Evolutionary conservation across 2,888 invertebrate genomes (phyloP).

Genomic region (Cryptus armator): DNA sequence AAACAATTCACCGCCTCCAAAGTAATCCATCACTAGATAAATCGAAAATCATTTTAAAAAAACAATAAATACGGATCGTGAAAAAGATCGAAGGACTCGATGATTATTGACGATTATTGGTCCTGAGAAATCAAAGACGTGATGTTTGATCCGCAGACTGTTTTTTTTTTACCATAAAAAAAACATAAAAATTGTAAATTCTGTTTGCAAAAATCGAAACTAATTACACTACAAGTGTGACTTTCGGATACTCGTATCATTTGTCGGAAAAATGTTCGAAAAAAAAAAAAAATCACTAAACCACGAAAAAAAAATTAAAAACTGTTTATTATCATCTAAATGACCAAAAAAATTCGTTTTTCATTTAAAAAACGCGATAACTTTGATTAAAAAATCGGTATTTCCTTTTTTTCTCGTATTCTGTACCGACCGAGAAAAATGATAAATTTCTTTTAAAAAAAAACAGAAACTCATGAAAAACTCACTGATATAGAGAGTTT

Average conservation of each 20-base stretch:
- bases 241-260: too few relatives aligned
- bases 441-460: neutral
- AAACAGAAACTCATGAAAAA: conserved; percentile 66
- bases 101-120: too few relatives aligned
- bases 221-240: too few relatives aligned
- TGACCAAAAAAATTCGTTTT: neutral
- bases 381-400: neutral
- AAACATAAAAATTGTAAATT: too few relatives aligned
- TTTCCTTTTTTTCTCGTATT: too few relatives aligned
- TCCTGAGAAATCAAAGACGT: too few relatives aligned
- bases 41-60: neutral
- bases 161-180: too few relatives aligned
- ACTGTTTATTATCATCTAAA: neutral
- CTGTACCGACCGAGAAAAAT: neutral
- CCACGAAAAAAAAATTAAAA: neutral
- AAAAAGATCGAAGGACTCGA: neutral
- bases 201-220: too few relatives aligned
- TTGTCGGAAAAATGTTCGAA: neutral
- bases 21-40: conserved; percentile 92
- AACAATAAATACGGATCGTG: neutral
- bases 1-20: conserved; percentile 94
- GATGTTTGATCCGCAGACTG: too few relatives aligned
- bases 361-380: neutral
- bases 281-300: neutral
- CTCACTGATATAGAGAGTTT: conserved; percentile 94